Evolutionary conservation across 2,797 vertebrate genomes (phyloP).

Genomic region (Fistularia commersonii): DNA sequence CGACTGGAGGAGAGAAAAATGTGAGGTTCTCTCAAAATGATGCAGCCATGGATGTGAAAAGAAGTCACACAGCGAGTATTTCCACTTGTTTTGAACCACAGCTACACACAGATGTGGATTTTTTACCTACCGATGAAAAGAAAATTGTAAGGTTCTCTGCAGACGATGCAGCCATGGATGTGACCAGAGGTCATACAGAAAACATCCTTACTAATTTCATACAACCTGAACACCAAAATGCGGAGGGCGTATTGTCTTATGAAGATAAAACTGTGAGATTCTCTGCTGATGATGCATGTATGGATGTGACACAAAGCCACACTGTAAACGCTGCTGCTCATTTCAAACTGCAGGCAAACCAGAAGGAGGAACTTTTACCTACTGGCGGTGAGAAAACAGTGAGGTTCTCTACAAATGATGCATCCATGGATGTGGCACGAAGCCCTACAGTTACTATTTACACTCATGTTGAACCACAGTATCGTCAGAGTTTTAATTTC

Average conservation of each 20-base stretch:
- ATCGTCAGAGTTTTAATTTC: neutral
- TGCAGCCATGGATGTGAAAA: constrained; percentile 31
- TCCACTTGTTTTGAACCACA: neutral
- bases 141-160: constrained; percentile 77
- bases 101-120: too few species aligned
- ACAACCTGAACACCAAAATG: neutral
- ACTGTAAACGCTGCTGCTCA: neutral
- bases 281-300: constrained; percentile 65
- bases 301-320: constrained; percentile 30
- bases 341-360: neutral
- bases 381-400: constrained; percentile 66
- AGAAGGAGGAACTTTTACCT: neutral
- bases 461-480: constrained; percentile 17
- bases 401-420: constrained; percentile 73
- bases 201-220: neutral
- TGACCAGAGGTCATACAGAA: constrained; percentile 6
- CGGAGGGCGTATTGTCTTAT: neutral
- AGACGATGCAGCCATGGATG: constrained; percentile 61
- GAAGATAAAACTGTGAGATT: constrained; percentile 76
- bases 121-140: constrained; percentile 33
- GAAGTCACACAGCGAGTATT: constrained; percentile 2
- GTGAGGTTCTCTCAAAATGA: constrained; percentile 77
- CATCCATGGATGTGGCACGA: constrained; percentile 79
- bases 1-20: constrained; percentile 65
- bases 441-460: constrained; percentile 77